Evolutionary conservation across 2,888 invertebrate species (phyloP).

Genomic region (Parnassius apollo): DNA sequence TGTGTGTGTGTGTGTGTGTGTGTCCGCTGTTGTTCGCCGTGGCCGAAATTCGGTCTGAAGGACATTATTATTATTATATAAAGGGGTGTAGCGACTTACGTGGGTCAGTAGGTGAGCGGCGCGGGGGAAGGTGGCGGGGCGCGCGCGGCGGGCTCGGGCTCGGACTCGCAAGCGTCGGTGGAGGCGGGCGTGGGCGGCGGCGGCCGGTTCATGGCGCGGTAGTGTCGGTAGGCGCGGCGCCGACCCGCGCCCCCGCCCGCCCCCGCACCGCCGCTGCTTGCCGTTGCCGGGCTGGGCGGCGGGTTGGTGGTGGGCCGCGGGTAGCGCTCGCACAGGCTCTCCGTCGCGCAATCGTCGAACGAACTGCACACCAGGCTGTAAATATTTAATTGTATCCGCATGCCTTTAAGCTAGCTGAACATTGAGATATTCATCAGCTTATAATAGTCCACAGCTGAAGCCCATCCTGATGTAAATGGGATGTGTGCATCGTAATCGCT

Average conservation of each 20-base stretch:
- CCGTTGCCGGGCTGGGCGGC: conserved; percentile 90
- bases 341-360: conserved; percentile 76
- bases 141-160: conserved; percentile 88
- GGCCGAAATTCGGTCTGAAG: too few species aligned
- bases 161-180: conserved; percentile 95
- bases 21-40: too few species aligned
- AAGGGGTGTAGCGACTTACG: too few species aligned
- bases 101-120: conserved; percentile 19
- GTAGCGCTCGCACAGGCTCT: conserved; percentile 85
- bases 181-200: conserved; percentile 98
- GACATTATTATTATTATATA: too few species aligned
- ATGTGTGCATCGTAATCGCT: too few species aligned
- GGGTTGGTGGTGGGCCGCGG: conserved; percentile 94
- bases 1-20: too few species aligned
- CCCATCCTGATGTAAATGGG: too few species aligned
- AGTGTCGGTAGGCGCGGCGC: conserved; percentile 88
- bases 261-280: conserved; percentile 77
- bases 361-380: conserved; percentile 19
- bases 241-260: conserved; percentile 83
- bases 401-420: too few species aligned
- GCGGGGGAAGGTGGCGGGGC: conserved; percentile 93
- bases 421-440: too few species aligned
- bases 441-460: too few species aligned
- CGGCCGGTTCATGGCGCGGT: conserved; percentile 91
- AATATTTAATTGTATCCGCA: background rate